A percentile compares a stretch with the other conserved stretches of the same genome.
Conservation (phyloP, 1,140 invertebrate species). For the Dendroctonus valens region DNA sequence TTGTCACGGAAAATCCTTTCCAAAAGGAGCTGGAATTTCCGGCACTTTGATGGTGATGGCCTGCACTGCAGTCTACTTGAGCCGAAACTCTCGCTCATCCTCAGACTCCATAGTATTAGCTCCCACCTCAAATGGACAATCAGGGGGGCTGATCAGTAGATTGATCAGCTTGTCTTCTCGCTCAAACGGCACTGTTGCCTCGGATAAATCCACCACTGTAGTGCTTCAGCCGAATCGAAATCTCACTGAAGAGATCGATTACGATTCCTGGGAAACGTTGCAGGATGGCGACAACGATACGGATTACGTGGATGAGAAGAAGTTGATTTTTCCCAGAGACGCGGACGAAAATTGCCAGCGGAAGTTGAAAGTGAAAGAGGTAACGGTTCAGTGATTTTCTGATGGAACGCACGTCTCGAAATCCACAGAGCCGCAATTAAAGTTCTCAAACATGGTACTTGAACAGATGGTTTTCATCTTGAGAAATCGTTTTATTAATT, state of each 20-base stretch:
- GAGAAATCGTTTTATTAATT: too few relatives aligned
- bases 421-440: too few relatives aligned
- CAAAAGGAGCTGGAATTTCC: conserved; percentile 19
- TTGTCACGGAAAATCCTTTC: background rate
- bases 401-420: too few relatives aligned
- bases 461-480: too few relatives aligned
- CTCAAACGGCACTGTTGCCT: background rate
- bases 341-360: background rate
- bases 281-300: background rate
- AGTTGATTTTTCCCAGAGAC: background rate
- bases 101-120: background rate
- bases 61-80: conserved; percentile 17
- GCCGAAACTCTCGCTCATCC: conserved; percentile 3
- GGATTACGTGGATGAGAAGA: background rate
- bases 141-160: too few relatives aligned
- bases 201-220: background rate
- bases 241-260: conserved; percentile 3
- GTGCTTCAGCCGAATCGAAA: conserved; percentile 1
- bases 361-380: conserved; percentile 23
- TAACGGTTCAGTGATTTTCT: background rate
- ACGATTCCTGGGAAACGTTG: conserved; percentile 16
- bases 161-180: too few relatives aligned
- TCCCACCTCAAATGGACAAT: too few relatives aligned
- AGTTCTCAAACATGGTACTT: too few relatives aligned
- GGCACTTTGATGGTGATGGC: conserved; percentile 17